Evolutionary conservation across 2,113 vertebrate species (phyloP), one percentile per base, ranked within the genome.

Genomic region (Tympanuchus pallidicinctus): DNA sequence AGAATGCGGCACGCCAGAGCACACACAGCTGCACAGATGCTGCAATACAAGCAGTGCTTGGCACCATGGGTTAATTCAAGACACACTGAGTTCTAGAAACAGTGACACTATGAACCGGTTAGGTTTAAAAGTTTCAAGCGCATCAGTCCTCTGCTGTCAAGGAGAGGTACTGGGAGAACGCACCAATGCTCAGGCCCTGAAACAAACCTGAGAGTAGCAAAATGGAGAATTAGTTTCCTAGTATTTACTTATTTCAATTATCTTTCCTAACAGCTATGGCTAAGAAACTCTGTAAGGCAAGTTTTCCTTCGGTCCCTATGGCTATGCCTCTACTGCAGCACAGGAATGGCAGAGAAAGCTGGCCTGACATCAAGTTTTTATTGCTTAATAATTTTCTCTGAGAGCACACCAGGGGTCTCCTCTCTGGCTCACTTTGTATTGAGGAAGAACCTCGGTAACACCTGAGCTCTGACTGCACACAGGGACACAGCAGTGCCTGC

Each of bases 31-130:
- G 60, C 65, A 34, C 1, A 0, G 34, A 5, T 24, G 30, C 86
- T 22, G 8, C 5, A 76, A 30, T n/a, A 80, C 30, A 20, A 40
- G 73, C 42, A 36, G 47, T 61, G 3, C 69, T 75, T 93, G 84
- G 89, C 87, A 89, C 74, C 36, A 79, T 52, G 45, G 6, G 10
- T 50, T 48, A 24, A 34, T 19, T 86, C 83, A 61, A 57, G 75
- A 74, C 36, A 15, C 1, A 1, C 3, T 19, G 1, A 4, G 8
- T 63, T 82, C 38, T 79, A 18, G 20, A 59, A 59, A 48, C 3
- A 56, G 10, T 1, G 19, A 52, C 0, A 0, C 27, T 63, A 45
- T 21, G n/a, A 2, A 70, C 64, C 1, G n/a, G 40, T 12, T 18
- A 36, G 36, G 72, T 47, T 54, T 54, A 21, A 45, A 2, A 20